These are phyloP conservation scores for Apogon talboti DNA, from an alignment of 2,797 vertebrate species.

Conservation along the genomic window DNA sequence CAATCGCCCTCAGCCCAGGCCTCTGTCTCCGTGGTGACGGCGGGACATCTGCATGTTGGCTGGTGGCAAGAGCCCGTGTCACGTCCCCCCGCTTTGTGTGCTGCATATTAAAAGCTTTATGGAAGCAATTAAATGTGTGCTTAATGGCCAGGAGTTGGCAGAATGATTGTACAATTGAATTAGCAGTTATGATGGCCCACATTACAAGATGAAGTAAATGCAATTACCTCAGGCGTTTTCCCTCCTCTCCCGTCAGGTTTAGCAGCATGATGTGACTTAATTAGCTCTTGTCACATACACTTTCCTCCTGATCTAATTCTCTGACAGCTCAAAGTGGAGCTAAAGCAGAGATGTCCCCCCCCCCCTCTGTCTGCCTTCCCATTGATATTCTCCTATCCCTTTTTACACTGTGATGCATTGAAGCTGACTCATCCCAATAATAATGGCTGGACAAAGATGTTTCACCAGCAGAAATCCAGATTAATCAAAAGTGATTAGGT, in stretches of 20 bases:
- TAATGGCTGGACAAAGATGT: constrained; percentile 53
- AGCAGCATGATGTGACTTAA: constrained; percentile 93
- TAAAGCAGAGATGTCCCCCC: constrained; percentile 34
- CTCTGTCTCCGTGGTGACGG: constrained; percentile 86
- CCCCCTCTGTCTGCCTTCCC: constrained; percentile 37
- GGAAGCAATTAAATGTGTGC: constrained; percentile 97
- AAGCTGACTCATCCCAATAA: constrained; percentile 75
- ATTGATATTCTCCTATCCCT: constrained; percentile 48
- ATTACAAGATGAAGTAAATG: constrained; percentile 97
- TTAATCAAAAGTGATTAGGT: constrained; percentile 51
- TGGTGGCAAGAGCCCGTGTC: constrained; percentile 72
- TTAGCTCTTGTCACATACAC: constrained; percentile 92
- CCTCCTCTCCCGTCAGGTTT: constrained; percentile 82
- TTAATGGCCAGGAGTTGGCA: constrained; percentile 96
- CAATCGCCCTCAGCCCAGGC: constrained; percentile 27
- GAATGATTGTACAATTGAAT: constrained; percentile 96
- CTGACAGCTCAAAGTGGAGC: constrained; percentile 66
- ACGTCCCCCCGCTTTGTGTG: constrained; percentile 86
- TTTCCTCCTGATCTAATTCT: constrained; percentile 83
- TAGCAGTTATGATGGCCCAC: constrained; percentile 94
- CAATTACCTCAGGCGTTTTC: constrained; percentile 90
- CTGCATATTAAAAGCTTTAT: constrained; percentile 99
- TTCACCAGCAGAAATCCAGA: constrained; percentile 20
- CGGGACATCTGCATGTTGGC: constrained; percentile 89
- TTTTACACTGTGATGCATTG: constrained; percentile 51